phyloP scores from a whole-genome alignment of 2,888 invertebrate species.

The Thyatira batis region DNA sequence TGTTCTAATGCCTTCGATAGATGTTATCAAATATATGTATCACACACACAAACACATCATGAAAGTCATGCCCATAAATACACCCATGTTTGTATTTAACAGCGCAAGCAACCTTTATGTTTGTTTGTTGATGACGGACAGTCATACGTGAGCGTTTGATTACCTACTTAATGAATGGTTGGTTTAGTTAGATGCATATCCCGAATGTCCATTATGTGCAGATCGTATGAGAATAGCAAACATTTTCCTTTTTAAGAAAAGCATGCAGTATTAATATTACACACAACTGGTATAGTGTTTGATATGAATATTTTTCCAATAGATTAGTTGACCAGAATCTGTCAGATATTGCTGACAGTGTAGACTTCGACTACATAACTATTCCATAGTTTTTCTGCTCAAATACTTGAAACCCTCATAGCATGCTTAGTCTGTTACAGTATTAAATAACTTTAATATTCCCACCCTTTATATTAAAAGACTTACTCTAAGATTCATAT shows the following conservation, averaged over 20 bases:
- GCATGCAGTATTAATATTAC: background rate
- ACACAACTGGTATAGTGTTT: background rate
- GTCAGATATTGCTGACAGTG: background rate
- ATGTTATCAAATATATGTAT: background rate
- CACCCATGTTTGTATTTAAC: slow-evolving; percentile 29
- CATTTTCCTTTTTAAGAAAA: no score
- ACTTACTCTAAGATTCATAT: no score
- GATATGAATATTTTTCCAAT: background rate
- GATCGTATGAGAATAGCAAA: no score
- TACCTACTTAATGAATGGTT: slow-evolving; percentile 6
- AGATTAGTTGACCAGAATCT: background rate
- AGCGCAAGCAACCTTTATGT: slow-evolving; percentile 24
- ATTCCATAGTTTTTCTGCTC: no score
- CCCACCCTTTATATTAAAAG: no score
- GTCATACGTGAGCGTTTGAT: slow-evolving; percentile 2
- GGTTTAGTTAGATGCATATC: background rate
- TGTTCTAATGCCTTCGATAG: background rate
- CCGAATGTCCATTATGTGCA: no score
- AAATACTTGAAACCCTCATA: no score
- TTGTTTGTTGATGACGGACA: slow-evolving; percentile 13
- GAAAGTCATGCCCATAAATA: slow-evolving; percentile 16
- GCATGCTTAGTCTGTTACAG: no score
- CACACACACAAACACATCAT: slow-evolving; percentile 7
- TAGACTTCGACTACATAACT: background rate
- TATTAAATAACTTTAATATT: no score